Conservation (phyloP, 2,113 vertebrate genomes). For the Azemiops feae region DNA sequence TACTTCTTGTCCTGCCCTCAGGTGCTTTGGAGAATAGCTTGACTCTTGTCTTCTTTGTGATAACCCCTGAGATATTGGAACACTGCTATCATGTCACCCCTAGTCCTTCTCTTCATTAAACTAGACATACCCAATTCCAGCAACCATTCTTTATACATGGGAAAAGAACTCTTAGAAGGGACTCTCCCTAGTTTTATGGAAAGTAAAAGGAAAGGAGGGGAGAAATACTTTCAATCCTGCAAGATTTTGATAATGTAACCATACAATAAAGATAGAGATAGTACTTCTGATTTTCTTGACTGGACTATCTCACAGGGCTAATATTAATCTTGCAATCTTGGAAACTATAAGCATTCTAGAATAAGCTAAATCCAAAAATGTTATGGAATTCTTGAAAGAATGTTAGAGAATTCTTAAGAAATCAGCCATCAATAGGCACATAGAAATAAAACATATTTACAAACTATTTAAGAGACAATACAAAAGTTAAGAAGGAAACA, state of each 20-base stretch:
- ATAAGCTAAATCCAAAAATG: neutral
- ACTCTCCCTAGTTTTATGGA: neutral
- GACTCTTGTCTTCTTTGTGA: too few relatives aligned
- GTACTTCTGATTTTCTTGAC: neutral
- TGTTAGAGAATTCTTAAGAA: neutral
- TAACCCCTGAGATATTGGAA: too few relatives aligned
- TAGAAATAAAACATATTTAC: neutral
- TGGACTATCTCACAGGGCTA: neutral
- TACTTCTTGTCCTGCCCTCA: too few relatives aligned
- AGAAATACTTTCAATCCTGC: neutral
- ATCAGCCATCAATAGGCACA: neutral
- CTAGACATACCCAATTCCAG: too few relatives aligned
- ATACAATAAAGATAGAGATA: neutral
- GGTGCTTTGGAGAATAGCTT: too few relatives aligned
- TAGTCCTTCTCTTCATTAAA: too few relatives aligned
- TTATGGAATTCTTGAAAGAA: neutral
- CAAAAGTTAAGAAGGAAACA: neutral
- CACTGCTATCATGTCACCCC: too few relatives aligned
- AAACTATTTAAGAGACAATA: neutral
- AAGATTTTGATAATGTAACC: neutral
- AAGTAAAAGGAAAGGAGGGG: neutral
- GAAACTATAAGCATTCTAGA: neutral
- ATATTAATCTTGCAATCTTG: neutral
- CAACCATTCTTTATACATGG: neutral
- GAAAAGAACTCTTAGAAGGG: neutral